Conservation (phyloP, 2,113 vertebrate genomes). For the Semicossyphus pulcher region DNA sequence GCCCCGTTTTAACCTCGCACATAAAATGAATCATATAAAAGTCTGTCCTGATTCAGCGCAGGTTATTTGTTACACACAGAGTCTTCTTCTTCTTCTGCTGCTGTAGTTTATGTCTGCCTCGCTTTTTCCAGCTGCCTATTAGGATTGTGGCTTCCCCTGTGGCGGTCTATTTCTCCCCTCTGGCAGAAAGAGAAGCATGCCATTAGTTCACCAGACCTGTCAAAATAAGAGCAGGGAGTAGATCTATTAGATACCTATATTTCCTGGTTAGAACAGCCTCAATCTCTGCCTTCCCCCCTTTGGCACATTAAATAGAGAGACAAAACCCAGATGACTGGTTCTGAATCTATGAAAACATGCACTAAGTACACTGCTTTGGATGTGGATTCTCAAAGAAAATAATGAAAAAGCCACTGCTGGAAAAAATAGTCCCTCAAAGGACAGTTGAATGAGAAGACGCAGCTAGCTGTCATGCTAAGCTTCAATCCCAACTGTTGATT, state of each 20-base stretch:
- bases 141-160: slow-evolving; percentile 69
- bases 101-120: slow-evolving; percentile 55
- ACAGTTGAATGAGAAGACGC: slow-evolving; percentile 69
- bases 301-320: slow-evolving; percentile 74
- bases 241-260: slow-evolving; percentile 77
- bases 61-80: slow-evolving; percentile 53
- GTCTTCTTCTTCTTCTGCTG: slow-evolving; percentile 24
- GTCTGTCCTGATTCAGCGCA: slow-evolving; percentile 58
- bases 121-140: slow-evolving; percentile 74
- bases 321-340: slow-evolving; percentile 82
- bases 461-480: slow-evolving; percentile 53
- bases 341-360: slow-evolving; percentile 77
- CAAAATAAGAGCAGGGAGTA: slow-evolving; percentile 70
- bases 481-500: not conserved
- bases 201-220: slow-evolving; percentile 76
- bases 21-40: slow-evolving; percentile 78
- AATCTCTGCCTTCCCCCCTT: slow-evolving; percentile 58
- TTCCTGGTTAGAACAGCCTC: slow-evolving; percentile 63
- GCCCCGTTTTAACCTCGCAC: slow-evolving; percentile 68
- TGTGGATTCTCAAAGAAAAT: slow-evolving; percentile 80
- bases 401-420: slow-evolving; percentile 77
- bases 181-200: slow-evolving; percentile 70
- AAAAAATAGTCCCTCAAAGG: slow-evolving; percentile 69
- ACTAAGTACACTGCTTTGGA: slow-evolving; percentile 80
- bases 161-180: slow-evolving; percentile 57